These are phyloP conservation scores for Etheostoma cragini DNA, from an alignment of 2,113 vertebrate species.

Conservation along the genomic window DNA sequence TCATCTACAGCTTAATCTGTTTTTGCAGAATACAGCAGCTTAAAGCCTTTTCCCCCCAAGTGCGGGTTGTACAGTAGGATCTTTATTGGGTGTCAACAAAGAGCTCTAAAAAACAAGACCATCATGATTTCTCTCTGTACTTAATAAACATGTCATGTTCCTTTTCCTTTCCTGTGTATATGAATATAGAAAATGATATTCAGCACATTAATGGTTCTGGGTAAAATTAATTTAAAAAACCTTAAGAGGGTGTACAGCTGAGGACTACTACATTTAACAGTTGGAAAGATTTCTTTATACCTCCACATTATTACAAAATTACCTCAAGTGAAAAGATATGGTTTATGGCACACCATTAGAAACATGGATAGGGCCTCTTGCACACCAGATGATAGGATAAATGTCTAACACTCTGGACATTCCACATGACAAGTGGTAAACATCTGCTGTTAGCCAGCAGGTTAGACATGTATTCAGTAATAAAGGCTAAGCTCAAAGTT, in stretches of 20 bases:
- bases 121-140: background rate
- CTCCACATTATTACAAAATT: background rate
- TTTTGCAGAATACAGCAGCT: slow-evolving; percentile 44
- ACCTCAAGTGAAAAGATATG: background rate
- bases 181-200: background rate
- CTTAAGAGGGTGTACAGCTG: background rate
- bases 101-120: slow-evolving; percentile 12
- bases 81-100: slow-evolving; percentile 35
- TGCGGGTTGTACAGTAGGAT: background rate
- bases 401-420: slow-evolving; percentile 31
- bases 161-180: background rate
- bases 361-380: slow-evolving; percentile 13
- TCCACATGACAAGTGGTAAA: slow-evolving; percentile 46
- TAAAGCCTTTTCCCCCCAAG: background rate
- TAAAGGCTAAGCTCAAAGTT: slow-evolving; percentile 21
- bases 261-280: background rate
- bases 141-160: background rate
- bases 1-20: slow-evolving; percentile 46
- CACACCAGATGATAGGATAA: slow-evolving; percentile 24
- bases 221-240: background rate
- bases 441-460: slow-evolving; percentile 41
- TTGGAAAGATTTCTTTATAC: background rate
- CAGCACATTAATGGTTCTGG: background rate
- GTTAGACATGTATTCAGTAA: slow-evolving; percentile 7
- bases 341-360: background rate